These are phyloP conservation scores for Elmis aenea DNA, from an alignment of 2,888 invertebrate genomes.

Conservation along the genomic window DNA sequence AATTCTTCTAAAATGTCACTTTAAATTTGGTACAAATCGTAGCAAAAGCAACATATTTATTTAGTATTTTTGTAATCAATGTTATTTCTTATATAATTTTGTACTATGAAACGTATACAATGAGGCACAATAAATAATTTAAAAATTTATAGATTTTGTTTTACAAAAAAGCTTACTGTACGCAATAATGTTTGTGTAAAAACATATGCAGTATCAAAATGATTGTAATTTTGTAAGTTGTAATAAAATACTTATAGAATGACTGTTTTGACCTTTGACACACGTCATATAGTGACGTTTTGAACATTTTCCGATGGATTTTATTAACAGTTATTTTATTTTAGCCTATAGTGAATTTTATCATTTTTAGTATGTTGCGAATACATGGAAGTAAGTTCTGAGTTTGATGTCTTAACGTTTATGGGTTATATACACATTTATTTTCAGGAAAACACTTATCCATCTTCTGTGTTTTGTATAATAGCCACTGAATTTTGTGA, in stretches of 20 bases:
- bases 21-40: too few species aligned
- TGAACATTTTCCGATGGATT: slow-evolving; percentile 1
- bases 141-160: too few species aligned
- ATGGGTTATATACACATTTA: slow-evolving; percentile 1
- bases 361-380: background rate
- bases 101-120: background rate
- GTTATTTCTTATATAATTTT: slow-evolving; percentile 3
- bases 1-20: too few species aligned
- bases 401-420: background rate
- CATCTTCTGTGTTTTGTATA: slow-evolving; percentile 72
- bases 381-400: background rate
- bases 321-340: too few species aligned
- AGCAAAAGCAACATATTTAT: too few species aligned
- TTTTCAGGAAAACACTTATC: slow-evolving; percentile 46
- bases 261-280: background rate
- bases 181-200: too few species aligned
- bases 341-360: slow-evolving; percentile 1
- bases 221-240: slow-evolving; percentile 37
- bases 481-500: slow-evolving; percentile 83
- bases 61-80: too few species aligned
- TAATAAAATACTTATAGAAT: slow-evolving; percentile 12
- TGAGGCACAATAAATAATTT: too few species aligned
- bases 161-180: too few species aligned
- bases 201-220: background rate
- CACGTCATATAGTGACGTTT: background rate